A percentile compares a stretch with the other conserved stretches of the same genome.
phyloP scores from a whole-genome alignment of 2,888 invertebrate species.

The Eupithecia pulchellata region DNA sequence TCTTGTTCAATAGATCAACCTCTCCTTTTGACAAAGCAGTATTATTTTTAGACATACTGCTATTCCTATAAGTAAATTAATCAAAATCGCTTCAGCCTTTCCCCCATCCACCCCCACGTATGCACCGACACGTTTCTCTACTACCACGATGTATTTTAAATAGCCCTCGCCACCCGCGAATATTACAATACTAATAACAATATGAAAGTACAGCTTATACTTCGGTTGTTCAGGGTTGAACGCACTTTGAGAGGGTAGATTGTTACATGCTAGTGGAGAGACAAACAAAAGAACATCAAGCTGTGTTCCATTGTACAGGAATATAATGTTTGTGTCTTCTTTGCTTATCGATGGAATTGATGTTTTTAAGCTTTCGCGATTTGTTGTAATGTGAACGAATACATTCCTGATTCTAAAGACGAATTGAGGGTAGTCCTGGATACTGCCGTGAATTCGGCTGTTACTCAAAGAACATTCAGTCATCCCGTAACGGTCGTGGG shows the following conservation, averaged over 20 bases:
- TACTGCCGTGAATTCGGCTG: too few relatives aligned
- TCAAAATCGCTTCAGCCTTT: constrained; percentile 35
- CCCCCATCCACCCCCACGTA: constrained; percentile 58
- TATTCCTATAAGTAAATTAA: too few relatives aligned
- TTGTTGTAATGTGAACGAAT: too few relatives aligned
- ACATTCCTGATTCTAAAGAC: too few relatives aligned
- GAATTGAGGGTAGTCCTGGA: too few relatives aligned
- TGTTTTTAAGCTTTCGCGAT: too few relatives aligned
- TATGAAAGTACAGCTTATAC: background rate
- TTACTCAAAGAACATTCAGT: too few relatives aligned
- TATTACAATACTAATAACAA: constrained; percentile 40
- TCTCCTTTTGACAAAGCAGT: too few relatives aligned
- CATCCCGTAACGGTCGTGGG: too few relatives aligned
- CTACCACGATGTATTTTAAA: constrained; percentile 75
- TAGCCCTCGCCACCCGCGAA: constrained; percentile 59
- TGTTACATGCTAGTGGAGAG: background rate
- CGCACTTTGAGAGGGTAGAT: constrained; percentile 8
- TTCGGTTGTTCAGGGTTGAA: constrained; percentile 11
- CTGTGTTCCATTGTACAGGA: background rate
- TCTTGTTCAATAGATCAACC: too few relatives aligned
- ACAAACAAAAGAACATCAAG: background rate
- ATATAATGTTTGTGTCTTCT: background rate
- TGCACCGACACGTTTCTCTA: constrained; percentile 77
- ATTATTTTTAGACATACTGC: too few relatives aligned
- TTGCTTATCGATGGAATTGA: too few relatives aligned